phyloP scores from a whole-genome alignment of 2,113 vertebrate genomes.

The Campylomormyrus tamandua region DNA sequence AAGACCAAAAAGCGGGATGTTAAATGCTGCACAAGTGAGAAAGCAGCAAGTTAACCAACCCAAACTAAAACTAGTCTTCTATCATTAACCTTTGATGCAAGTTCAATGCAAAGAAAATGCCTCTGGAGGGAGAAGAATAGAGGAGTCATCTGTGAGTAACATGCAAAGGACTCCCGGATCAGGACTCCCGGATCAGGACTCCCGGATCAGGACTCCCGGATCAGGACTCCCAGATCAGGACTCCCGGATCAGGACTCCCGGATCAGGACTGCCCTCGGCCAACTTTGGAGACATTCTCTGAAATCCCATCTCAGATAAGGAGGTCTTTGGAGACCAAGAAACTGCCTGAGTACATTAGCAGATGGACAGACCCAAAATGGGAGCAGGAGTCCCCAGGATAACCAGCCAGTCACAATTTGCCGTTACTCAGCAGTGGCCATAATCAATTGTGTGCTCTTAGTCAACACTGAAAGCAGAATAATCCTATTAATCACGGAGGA shows the following conservation, averaged over 20 bases:
- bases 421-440: neutral
- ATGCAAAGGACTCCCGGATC: neutral
- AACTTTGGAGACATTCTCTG: neutral
- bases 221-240: neutral
- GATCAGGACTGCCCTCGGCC: neutral
- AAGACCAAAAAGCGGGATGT: neutral
- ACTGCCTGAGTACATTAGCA: neutral
- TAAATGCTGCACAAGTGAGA: neutral
- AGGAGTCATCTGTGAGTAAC: neutral
- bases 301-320: neutral
- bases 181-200: neutral
- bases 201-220: neutral
- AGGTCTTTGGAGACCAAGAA: neutral
- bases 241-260: neutral
- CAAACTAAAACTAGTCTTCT: neutral
- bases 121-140: neutral
- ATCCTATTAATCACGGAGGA: slow-evolving; percentile 25
- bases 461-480: slow-evolving; percentile 17
- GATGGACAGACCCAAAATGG: neutral
- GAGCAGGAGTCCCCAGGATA: neutral
- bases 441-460: neutral
- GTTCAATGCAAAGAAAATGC: neutral
- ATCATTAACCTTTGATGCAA: neutral
- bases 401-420: neutral
- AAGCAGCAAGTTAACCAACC: neutral